Evolutionary conservation across 2,888 invertebrate species (phyloP), one percentile per base, ranked within the genome.

Genomic region (Catocala nupta): DNA sequence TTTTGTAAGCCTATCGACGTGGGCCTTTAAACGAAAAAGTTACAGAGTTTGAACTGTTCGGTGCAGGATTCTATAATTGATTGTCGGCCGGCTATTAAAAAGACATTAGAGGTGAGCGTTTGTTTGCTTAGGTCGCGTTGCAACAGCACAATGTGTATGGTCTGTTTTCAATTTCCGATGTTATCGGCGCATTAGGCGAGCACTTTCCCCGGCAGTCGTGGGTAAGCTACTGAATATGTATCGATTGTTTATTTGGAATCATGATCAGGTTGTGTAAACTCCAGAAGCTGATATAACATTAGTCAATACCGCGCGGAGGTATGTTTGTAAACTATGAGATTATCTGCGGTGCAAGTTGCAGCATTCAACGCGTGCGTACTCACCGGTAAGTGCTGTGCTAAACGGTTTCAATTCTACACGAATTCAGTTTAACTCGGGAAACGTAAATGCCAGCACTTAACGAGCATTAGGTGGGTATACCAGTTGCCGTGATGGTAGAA

Each of bases 31-130:
- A 66, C 53, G 71, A 72, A 73, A 72, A 72, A 70, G 76, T 82
- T 73, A 73, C 69, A 72, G 73, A 80, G 77, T 68, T 58, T 67
- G 66, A 65, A 63, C 52, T 69, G 65, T 62, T 60, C 53, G 68
- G 65, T 68, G 60, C 71, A 76, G 71, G 68, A 76, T 78, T 70
- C 65, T 70, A 64, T 80, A 82, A 82, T 83, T 82, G 84, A 82
- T 83, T 81, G 72, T 80, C 64, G 70, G 79, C 70, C 72, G 66
- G 80, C 78, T 81, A 84, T 84, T 82, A 84, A 84, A 83, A 83
- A 79, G 55, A 81, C 84, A 84, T 84, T 84, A 84, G 81, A 77
- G 70, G 68, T 70, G 66, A 62, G 45, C 62, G 60, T 66, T 72
- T 74, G 78, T 77, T 78, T 73, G 72, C 65, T 68, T 64, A 59